Base-by-base conservation (phyloP, 2,113 vertebrate genomes). In the Myotis lucifugus region DNA sequence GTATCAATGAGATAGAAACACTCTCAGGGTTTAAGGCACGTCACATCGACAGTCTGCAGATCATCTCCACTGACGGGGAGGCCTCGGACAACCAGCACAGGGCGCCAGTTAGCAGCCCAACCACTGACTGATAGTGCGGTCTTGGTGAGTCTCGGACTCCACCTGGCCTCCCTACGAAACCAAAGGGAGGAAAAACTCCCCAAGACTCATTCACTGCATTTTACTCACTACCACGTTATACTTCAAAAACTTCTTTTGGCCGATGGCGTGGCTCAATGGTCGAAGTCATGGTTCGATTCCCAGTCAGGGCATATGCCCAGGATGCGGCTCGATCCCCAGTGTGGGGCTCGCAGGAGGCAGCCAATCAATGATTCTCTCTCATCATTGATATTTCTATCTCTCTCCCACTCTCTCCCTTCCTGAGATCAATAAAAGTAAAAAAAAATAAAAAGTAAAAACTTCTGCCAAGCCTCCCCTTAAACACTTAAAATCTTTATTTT, bases 111-210 rank as follows among this genome's bases (percentile, higher is more conserved):
- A 6, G 1, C 40, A 23, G 4, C 70, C 52, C 34, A 2, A 2
- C 13, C 1, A 0, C 17, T 1, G 1, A 5, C 23, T 2, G 34
- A 4, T n/a, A 25, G 21, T 0, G 48, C 3, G 52, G 8, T 1
- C 5, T 0, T 1, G 29, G 13, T 8, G 12, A 14, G 32, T 40
- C 12, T 1, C 17, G 0, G 6, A 23, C 89, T 21, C 61, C 0
- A 11, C 23, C 59, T 1, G 72, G 64, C 18, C 95, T 27, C 25
- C 67, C 67, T 14, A 14, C 81, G 54, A 37, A 19, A 23, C 6
- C 6, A 23, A 9, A 27, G 0, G 8, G 8, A 50, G 52, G 12
- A 59, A 42, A 56, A 3, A 2, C 9, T 21, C 25, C 14, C 34
- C 14, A 3, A 29, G 40, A 14, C 29, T 17, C 40, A 23, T 18